These are phyloP conservation scores for Craniophora ligustri DNA, from an alignment of 2,888 invertebrate genomes.

Conservation along the genomic window DNA sequence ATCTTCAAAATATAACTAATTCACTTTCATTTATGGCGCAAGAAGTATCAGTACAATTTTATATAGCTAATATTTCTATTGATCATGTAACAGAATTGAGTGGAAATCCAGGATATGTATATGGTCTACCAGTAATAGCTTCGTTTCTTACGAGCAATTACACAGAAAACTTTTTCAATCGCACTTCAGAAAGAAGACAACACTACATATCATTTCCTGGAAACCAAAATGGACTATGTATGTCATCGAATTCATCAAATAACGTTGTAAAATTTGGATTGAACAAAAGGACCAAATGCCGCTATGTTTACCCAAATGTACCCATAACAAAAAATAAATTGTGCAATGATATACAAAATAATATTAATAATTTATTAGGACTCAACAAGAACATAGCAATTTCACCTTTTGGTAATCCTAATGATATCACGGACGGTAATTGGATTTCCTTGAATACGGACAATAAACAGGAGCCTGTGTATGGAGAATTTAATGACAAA, in stretches of 20 bases:
- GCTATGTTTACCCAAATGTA: slow-evolving; percentile 56
- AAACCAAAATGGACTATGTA: slow-evolving; percentile 81
- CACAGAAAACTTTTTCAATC: slow-evolving; percentile 72
- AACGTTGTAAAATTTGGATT: slow-evolving; percentile 81
- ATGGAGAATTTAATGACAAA: slow-evolving; percentile 65
- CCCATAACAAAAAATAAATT: slow-evolving; percentile 54
- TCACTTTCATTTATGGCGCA: slow-evolving; percentile 66
- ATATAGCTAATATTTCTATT: slow-evolving; percentile 68
- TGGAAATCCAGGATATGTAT: slow-evolving; percentile 93
- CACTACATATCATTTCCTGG: slow-evolving; percentile 67
- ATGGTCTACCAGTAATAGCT: slow-evolving; percentile 89
- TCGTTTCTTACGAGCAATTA: slow-evolving; percentile 72
- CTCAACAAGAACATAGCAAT: slow-evolving; percentile 60
- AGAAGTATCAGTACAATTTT: slow-evolving; percentile 72
- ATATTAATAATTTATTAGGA: slow-evolving; percentile 61
- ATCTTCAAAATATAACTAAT: slow-evolving; percentile 63
- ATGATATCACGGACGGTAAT: slow-evolving; percentile 63
- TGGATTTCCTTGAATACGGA: slow-evolving; percentile 68
- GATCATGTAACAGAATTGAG: slow-evolving; percentile 82
- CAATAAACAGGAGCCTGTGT: slow-evolving; percentile 52
- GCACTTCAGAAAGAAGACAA: slow-evolving; percentile 42
- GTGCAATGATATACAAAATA: slow-evolving; percentile 71
- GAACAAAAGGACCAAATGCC: slow-evolving; percentile 83
- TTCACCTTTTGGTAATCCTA: slow-evolving; percentile 78
- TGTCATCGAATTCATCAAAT: slow-evolving; percentile 67